Percentiles rank a stretch among this genome's conserved stretches.
Conservation (phyloP, 2,888 invertebrate species). For the Andrena trimmerana region DNA sequence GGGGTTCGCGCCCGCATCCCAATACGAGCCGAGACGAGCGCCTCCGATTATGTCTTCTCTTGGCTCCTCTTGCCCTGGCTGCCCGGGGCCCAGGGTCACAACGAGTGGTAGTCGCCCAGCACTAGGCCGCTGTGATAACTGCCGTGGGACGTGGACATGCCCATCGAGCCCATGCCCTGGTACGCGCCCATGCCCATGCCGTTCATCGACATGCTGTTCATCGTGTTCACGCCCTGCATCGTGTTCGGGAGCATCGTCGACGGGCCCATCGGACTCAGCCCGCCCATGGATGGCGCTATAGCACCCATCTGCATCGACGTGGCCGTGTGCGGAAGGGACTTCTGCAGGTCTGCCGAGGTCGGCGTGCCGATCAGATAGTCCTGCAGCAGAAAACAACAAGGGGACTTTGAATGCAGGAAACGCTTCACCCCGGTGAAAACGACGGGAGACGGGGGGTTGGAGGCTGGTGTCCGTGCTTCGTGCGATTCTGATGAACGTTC, state of each 20-base stretch:
- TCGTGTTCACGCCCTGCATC: conserved; percentile 83
- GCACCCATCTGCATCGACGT: conserved; percentile 85
- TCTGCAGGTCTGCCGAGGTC: conserved; percentile 82
- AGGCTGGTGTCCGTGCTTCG: no score
- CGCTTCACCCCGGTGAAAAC: neutral
- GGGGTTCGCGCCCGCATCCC: no score
- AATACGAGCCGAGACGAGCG: conserved; percentile 11
- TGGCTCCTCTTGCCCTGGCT: conserved; percentile 81
- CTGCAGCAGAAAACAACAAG: conserved; percentile 68
- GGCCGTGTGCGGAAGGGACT: conserved; percentile 83
- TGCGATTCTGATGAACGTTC: no score
- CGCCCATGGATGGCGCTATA: conserved; percentile 83
- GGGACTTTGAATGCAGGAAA: neutral
- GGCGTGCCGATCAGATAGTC: conserved; percentile 83
- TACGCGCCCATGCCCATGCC: conserved; percentile 84
- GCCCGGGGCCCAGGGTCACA: conserved; percentile 84
- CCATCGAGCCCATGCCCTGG: conserved; percentile 83
- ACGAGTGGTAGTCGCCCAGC: conserved; percentile 83
- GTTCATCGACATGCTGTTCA: conserved; percentile 84
- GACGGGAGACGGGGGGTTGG: no score
- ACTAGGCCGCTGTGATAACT: conserved; percentile 83
- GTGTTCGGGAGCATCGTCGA: conserved; percentile 83
- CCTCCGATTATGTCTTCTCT: conserved; percentile 79
- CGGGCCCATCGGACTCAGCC: conserved; percentile 83
- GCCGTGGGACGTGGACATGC: conserved; percentile 82